phyloP scores from a whole-genome alignment of 2,797 vertebrate species.

The Onychomys leucogaster region DNA sequence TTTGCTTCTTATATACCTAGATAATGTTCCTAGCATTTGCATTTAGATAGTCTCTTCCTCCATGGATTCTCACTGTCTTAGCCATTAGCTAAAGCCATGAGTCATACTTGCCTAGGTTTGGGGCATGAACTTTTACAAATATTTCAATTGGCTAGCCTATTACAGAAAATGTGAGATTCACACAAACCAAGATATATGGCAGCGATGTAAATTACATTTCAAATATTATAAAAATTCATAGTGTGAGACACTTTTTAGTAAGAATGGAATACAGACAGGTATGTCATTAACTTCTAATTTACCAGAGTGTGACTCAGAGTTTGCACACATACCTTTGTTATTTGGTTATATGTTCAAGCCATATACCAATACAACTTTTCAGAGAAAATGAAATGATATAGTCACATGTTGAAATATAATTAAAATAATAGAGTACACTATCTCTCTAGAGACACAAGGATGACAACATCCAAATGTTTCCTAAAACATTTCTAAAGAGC shows the following conservation, averaged over 20 bases:
- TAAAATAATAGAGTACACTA: constrained; percentile 77
- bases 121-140: not conserved
- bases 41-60: not conserved
- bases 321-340: not conserved
- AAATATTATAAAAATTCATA: not conserved
- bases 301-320: not conserved
- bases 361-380: constrained; percentile 16
- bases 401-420: constrained; percentile 75
- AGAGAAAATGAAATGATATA: not conserved
- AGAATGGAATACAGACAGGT: not conserved
- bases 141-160: not conserved
- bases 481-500: constrained; percentile 71
- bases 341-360: not conserved
- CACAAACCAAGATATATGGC: not conserved
- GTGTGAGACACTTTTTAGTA: not conserved
- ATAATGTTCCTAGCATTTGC: not conserved
- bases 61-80: not conserved
- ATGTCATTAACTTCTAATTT: not conserved
- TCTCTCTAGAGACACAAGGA: constrained; percentile 74
- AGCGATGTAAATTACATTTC: not conserved
- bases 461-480: constrained; percentile 73
- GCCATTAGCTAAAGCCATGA: not conserved
- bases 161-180: not conserved
- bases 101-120: not conserved
- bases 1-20: not conserved